phyloP scores from a whole-genome alignment of 2,113 vertebrate genomes.

The Ptilorrhoa leucosticta region DNA sequence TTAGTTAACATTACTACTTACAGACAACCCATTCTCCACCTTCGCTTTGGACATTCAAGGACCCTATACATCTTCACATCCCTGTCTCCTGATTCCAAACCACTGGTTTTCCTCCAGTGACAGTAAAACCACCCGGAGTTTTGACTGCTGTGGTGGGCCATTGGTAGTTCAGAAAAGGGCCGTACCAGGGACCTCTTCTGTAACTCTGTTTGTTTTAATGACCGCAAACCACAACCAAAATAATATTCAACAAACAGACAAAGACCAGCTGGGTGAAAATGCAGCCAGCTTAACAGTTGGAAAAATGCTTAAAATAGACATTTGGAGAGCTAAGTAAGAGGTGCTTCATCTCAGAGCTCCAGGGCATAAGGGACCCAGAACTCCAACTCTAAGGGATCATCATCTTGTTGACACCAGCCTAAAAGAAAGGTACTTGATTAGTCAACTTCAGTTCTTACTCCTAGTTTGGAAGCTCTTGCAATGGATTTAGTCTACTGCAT shows the following conservation, averaged over 20 bases:
- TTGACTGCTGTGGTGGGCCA: conserved; percentile 46
- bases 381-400: conserved; percentile 48
- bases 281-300: conserved; percentile 55
- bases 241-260: conserved; percentile 49
- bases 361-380: conserved; percentile 23
- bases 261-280: conserved; percentile 55
- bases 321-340: conserved; percentile 57
- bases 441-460: conserved; percentile 4
- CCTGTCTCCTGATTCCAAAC: conserved; percentile 68
- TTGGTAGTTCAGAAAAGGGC: conserved; percentile 37
- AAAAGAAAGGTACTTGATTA: conserved; percentile 48
- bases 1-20: conserved; percentile 80
- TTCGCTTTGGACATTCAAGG: conserved; percentile 68
- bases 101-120: conserved; percentile 54
- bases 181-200: conserved; percentile 27
- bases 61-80: conserved; percentile 59
- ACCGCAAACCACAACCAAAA: conserved; percentile 55
- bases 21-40: conserved; percentile 73
- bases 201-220: conserved; percentile 55
- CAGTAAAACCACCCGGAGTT: conserved; percentile 49
- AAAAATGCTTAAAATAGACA: conserved; percentile 63
- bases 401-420: conserved; percentile 56
- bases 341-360: conserved; percentile 60
- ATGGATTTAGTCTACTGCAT: conserved; percentile 33
- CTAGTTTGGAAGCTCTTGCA: conserved; percentile 48